Percentiles rank a stretch among this genome's conserved stretches.
phyloP scores from a whole-genome alignment of 2,888 invertebrate species.

The Spatulosminthurus flaviceps region DNA sequence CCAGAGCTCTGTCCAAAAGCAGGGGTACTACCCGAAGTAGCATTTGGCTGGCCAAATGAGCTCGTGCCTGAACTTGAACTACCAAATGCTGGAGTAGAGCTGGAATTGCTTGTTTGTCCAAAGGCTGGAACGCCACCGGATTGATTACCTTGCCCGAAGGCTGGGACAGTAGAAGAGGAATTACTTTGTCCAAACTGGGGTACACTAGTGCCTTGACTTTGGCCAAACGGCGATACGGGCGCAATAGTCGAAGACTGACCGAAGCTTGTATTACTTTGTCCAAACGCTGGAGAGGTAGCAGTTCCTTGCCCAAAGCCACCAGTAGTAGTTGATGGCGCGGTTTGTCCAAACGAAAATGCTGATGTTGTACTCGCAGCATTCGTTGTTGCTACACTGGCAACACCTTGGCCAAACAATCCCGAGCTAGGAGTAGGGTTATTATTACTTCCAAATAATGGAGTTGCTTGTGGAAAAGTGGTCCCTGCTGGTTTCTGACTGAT shows the following conservation, averaged over 20 bases:
- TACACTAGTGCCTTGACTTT: neutral
- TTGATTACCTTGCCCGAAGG: constrained; percentile 25
- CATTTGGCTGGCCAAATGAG: constrained; percentile 29
- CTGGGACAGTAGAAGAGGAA: neutral
- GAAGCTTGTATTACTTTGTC: neutral
- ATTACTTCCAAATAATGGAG: neutral
- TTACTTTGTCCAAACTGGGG: constrained; percentile 38
- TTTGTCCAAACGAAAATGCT: neutral
- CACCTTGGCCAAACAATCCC: constrained; percentile 26
- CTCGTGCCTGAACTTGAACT: neutral
- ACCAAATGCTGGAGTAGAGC: neutral
- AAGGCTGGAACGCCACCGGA: neutral
- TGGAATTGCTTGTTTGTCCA: constrained; percentile 16
- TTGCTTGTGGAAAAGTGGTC: constrained; percentile 1
- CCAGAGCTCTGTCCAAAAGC: constrained; percentile 37
- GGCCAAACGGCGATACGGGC: constrained; percentile 15
- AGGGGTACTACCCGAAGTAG: neutral
- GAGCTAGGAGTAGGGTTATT: neutral
- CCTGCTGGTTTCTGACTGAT: neutral
- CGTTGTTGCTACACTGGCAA: neutral
- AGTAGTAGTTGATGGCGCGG: neutral
- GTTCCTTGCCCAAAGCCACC: neutral
- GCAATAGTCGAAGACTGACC: neutral
- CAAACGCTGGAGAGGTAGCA: neutral
- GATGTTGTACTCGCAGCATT: neutral